Evolutionary conservation across 2,797 vertebrate genomes (phyloP).

Genomic region (Orestias chungarensis): DNA sequence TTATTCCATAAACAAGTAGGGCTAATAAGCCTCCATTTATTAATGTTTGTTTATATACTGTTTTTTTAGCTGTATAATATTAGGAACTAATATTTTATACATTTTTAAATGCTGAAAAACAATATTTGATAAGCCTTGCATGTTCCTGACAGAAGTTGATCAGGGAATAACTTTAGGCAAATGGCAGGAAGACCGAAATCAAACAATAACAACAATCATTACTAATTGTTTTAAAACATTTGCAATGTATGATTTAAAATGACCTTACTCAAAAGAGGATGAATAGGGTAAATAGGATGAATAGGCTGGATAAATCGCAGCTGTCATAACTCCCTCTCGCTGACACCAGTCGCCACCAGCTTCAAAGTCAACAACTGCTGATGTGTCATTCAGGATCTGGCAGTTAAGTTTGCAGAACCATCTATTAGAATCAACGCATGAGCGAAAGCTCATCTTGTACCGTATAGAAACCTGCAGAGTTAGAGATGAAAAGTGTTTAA

Average conservation of each 20-base stretch:
- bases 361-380: fast-evolving
- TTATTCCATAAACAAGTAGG: not conserved
- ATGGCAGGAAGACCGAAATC: not conserved
- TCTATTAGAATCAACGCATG: fast-evolving
- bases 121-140: not conserved
- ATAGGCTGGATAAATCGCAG: fast-evolving
- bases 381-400: fast-evolving
- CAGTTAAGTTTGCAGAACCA: not conserved
- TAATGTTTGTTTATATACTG: too few relatives aligned
- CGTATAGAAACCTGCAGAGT: slow-evolving; percentile 40
- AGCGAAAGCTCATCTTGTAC: slow-evolving; percentile 12
- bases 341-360: slow-evolving; percentile 42
- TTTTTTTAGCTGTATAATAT: too few relatives aligned
- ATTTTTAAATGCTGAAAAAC: too few relatives aligned
- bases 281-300: fast-evolving
- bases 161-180: not conserved
- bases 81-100: too few relatives aligned
- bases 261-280: not conserved
- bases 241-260: not conserved
- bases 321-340: slow-evolving; percentile 29
- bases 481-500: not conserved
- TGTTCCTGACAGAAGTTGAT: not conserved
- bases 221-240: too few relatives aligned
- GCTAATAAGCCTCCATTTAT: not conserved
- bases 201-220: not conserved